Percentiles rank a stretch among this genome's conserved stretches.
These are phyloP conservation scores for Drosophila demipolita DNA, from an alignment of 2,888 invertebrate species.

Conservation along the genomic window DNA sequence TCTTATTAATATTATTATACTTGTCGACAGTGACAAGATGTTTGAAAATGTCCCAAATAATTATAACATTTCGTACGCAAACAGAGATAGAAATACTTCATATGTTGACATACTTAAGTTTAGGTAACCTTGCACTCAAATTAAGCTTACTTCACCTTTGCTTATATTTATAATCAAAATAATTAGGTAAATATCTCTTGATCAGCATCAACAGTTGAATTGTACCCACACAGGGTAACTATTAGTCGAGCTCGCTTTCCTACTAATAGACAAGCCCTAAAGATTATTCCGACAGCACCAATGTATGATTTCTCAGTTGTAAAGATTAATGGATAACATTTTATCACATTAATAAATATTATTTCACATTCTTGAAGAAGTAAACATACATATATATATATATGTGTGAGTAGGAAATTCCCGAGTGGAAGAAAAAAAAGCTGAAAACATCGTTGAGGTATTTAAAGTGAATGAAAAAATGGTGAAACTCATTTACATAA, in stretches of 20 bases:
- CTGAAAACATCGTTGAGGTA: no score
- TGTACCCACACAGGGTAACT: background rate
- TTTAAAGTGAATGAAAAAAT: no score
- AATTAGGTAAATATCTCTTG: background rate
- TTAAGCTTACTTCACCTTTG: background rate
- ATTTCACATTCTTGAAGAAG: background rate
- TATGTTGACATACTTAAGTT: background rate
- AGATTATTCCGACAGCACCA: background rate
- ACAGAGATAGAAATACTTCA: background rate
- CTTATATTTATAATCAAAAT: background rate
- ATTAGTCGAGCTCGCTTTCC: background rate
- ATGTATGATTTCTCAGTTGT: background rate
- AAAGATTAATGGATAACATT: background rate
- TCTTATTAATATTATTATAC: background rate
- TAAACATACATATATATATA: background rate
- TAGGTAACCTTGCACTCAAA: background rate
- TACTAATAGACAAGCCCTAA: background rate
- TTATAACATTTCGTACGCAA: background rate
- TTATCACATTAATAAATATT: background rate
- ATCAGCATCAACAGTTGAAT: background rate
- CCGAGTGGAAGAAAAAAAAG: no score
- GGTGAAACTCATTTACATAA: no score
- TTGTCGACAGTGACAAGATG: conserved; percentile 1
- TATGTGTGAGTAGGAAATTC: background rate
- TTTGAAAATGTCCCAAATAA: conserved; percentile 8